Percentiles rank a stretch among this genome's conserved stretches.
Conservation (phyloP, 1,140 invertebrate species). For the Phocides pigmalion region DNA sequence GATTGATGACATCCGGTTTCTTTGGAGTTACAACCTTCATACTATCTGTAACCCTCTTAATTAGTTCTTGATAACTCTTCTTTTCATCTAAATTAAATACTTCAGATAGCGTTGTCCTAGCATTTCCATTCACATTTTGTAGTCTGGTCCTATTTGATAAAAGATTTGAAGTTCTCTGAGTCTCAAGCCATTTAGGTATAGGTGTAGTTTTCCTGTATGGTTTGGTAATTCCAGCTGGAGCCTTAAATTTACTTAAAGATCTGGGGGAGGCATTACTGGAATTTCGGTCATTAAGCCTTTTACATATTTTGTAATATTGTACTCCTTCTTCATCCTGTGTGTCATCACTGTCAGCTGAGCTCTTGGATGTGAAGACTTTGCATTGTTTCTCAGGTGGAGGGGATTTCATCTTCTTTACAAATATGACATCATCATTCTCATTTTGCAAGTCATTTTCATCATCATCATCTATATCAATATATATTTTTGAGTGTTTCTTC, state of each 20-base stretch:
- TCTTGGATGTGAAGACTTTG: conserved; percentile 57
- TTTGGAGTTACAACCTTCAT: conserved; percentile 46
- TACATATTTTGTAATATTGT: conserved; percentile 56
- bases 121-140: conserved; percentile 61
- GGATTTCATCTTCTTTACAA: conserved; percentile 60
- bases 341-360: conserved; percentile 36
- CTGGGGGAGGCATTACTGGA: conserved; percentile 48
- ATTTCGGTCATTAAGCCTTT: conserved; percentile 54
- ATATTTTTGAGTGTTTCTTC: conserved; percentile 58
- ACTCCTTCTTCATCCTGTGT: conserved; percentile 39
- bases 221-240: conserved; percentile 65
- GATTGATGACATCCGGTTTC: conserved; percentile 57
- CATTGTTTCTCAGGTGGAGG: conserved; percentile 54
- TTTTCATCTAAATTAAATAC: conserved; percentile 80
- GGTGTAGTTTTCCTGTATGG: conserved; percentile 58
- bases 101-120: conserved; percentile 65
- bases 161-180: conserved; percentile 46
- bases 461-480: conserved; percentile 64
- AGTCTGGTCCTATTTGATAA: conserved; percentile 52
- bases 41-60: conserved; percentile 54
- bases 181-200: conserved; percentile 71
- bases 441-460: conserved; percentile 46
- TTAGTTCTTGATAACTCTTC: conserved; percentile 75
- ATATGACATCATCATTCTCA: conserved; percentile 70
- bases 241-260: conserved; percentile 63